A percentile compares a stretch with the other conserved stretches of the same genome.
phyloP scores from a whole-genome alignment of 2,797 vertebrate genomes.

The Melanotaenia maccullochi region DNA sequence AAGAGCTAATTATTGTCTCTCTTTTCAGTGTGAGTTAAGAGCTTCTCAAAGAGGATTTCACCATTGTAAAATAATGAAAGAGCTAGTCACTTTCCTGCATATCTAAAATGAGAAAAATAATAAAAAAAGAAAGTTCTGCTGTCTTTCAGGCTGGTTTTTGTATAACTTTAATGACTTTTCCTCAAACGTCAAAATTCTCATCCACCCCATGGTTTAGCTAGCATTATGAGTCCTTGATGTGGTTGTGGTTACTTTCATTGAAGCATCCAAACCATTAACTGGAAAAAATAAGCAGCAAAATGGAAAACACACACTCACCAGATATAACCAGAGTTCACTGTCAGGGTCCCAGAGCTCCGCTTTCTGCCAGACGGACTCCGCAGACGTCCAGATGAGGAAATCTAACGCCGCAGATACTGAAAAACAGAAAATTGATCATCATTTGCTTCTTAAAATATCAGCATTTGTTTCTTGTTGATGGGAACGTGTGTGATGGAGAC shows the following conservation, averaged over 20 bases:
- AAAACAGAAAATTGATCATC: not conserved
- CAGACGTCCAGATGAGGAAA: not conserved
- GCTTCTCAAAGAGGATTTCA: not conserved
- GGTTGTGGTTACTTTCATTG: slow-evolving; percentile 4
- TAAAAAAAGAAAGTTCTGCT: not conserved
- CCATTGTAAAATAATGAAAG: not conserved
- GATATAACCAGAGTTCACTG: not conserved
- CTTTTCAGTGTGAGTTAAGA: not conserved
- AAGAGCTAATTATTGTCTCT: not conserved
- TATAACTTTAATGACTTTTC: no score
- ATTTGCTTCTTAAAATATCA: not conserved
- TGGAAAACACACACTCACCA: not conserved
- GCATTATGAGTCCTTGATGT: slow-evolving; percentile 15
- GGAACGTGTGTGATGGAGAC: not conserved
- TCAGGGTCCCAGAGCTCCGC: not conserved
- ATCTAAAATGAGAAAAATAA: not conserved
- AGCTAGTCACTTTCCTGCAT: not conserved
- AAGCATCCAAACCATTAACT: slow-evolving; percentile 21
- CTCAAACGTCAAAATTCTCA: not conserved
- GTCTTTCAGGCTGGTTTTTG: no score
- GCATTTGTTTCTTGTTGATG: not conserved
- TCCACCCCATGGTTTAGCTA: not conserved
- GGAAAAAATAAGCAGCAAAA: not conserved
- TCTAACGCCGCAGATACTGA: not conserved
- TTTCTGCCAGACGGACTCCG: not conserved